Evolutionary conservation across 2,113 vertebrate species (phyloP).

Genomic region (Lanius collurio): DNA sequence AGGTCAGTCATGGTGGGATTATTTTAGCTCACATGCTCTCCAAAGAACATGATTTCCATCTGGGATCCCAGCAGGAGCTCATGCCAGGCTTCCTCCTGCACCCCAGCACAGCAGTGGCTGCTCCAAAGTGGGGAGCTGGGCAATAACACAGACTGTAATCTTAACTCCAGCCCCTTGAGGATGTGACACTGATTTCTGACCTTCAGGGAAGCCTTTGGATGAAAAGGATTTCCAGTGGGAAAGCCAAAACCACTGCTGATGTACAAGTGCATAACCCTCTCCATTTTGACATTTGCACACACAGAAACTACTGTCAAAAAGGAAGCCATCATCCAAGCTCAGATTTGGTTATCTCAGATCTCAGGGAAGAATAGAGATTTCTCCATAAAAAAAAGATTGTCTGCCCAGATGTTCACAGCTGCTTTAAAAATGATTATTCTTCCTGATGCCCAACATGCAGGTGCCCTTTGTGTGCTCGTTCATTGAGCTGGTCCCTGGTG

Average conservation of each 20-base stretch:
- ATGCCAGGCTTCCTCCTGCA: not conserved
- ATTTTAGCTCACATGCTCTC: not conserved
- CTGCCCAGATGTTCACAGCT: not conserved
- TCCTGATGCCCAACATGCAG: rapidly evolving
- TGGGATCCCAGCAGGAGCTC: not conserved
- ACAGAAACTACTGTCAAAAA: not conserved
- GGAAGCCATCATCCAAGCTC: rapidly evolving
- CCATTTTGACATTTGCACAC: not conserved
- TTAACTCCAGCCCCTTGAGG: not conserved
- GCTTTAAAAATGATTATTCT: not conserved
- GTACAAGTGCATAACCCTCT: not conserved
- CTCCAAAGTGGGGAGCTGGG: not conserved
- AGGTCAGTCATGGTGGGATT: not conserved
- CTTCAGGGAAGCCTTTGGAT: not conserved
- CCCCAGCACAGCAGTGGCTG: not conserved
- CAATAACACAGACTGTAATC: not conserved
- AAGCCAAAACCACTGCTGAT: not conserved
- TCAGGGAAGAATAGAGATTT: not conserved
- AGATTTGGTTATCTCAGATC: not conserved
- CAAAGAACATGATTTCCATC: not conserved
- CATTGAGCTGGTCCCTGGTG: not conserved
- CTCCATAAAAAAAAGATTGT: not conserved
- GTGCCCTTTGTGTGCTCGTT: not conserved
- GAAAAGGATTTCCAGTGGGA: not conserved
- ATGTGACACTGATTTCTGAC: not conserved